Evolutionary conservation across 2,797 vertebrate genomes (phyloP).

Genomic region (Neosilurus hyrtlii): DNA sequence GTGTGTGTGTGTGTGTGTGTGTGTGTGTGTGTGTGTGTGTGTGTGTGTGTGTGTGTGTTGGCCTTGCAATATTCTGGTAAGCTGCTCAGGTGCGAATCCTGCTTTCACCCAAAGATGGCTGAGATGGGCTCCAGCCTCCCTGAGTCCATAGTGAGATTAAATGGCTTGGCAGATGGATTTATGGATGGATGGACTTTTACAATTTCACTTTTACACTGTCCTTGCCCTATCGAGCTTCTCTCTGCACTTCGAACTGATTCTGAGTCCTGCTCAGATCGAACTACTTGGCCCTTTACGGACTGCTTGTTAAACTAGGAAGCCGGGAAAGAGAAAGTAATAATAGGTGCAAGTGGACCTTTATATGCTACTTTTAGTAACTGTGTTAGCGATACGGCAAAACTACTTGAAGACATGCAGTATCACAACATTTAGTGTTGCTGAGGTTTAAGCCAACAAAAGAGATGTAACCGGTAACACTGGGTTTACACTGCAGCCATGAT

Average conservation of each 20-base stretch:
- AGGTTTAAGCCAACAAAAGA: neutral
- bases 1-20: too few species aligned
- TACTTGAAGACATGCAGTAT: neutral
- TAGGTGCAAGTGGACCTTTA: neutral
- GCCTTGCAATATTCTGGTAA: too few species aligned
- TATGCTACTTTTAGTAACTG: neutral
- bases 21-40: too few species aligned
- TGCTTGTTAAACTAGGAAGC: neutral
- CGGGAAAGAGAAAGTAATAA: neutral
- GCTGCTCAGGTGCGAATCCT: too few species aligned
- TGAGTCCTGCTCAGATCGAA: neutral
- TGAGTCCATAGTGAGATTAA: too few species aligned
- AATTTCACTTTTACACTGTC: neutral
- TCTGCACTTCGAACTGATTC: neutral
- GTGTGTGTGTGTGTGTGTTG: too few species aligned
- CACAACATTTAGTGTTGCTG: neutral
- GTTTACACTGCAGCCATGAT: too few species aligned
- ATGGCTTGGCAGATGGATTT: too few species aligned
- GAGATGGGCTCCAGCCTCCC: too few species aligned
- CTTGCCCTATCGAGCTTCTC: neutral
- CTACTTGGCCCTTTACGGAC: neutral
- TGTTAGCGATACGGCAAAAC: neutral
- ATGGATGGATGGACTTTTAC: neutral
- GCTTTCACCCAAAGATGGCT: too few species aligned
- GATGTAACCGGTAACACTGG: neutral